Conservation (phyloP, 2,888 invertebrate species). For the Sepioteuthis lessoniana region DNA sequence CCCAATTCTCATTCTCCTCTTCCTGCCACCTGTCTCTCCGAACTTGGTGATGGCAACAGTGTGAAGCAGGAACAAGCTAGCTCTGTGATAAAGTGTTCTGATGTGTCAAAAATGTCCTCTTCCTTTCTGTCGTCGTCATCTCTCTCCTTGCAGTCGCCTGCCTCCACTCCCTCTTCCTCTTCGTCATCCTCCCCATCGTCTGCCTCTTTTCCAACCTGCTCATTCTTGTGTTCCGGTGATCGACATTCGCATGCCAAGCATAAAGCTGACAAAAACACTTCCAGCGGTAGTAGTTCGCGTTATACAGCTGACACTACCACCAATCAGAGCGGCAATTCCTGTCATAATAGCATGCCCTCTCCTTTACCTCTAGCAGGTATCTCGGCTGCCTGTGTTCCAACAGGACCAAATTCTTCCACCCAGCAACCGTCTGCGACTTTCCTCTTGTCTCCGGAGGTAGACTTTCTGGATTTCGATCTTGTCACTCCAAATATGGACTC, state of each 20-base stretch:
- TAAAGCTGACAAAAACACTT: background rate
- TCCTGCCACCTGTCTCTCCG: background rate
- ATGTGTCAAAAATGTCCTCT: slow-evolving; percentile 39
- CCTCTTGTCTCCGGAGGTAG: slow-evolving; percentile 54
- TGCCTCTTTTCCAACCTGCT: background rate
- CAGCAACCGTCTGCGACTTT: slow-evolving; percentile 48
- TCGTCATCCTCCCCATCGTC: slow-evolving; percentile 39
- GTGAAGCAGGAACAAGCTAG: slow-evolving; percentile 37
- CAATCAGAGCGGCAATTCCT: background rate
- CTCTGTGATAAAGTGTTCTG: slow-evolving; percentile 46
- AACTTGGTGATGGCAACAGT: background rate
- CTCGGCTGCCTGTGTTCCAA: background rate
- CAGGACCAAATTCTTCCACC: background rate
- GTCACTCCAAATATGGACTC: slow-evolving; percentile 40
- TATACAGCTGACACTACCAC: background rate
- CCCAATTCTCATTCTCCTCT: background rate
- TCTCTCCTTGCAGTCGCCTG: background rate
- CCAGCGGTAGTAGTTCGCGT: background rate
- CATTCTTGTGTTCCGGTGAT: slow-evolving; percentile 42
- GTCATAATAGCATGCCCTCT: background rate
- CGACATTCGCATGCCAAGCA: background rate
- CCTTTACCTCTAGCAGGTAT: background rate
- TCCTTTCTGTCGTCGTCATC: background rate
- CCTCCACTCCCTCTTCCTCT: background rate
- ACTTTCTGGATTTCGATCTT: slow-evolving; percentile 53